phyloP scores from a whole-genome alignment of 2,888 invertebrate species.

The Lasius fuliginosus region DNA sequence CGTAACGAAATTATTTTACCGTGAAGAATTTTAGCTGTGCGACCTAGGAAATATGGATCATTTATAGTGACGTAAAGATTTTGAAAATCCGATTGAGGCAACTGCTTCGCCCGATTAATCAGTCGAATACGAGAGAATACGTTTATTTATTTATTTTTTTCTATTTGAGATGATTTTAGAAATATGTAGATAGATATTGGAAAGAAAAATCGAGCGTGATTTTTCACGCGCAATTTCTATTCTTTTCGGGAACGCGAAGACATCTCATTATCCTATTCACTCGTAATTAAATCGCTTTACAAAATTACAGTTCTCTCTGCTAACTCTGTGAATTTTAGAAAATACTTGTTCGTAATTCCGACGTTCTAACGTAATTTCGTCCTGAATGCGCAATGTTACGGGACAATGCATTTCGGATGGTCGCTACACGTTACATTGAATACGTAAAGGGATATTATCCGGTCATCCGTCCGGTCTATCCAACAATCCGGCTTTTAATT shows the following conservation, averaged over 20 bases:
- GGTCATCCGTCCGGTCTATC: conserved; percentile 42
- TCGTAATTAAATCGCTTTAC: conserved; percentile 11
- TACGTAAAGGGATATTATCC: conserved; percentile 52
- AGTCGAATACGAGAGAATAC: background rate
- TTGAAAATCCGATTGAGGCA: background rate
- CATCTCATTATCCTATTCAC: background rate
- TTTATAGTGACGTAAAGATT: background rate
- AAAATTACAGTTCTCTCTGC: background rate
- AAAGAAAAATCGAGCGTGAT: background rate
- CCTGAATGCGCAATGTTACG: conserved; percentile 40
- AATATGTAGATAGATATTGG: too few species aligned
- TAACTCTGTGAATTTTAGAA: conserved; percentile 13
- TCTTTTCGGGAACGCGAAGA: background rate
- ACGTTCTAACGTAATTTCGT: conserved; percentile 39
- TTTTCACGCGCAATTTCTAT: background rate
- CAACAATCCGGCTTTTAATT: conserved; percentile 49
- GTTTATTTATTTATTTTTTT: background rate
- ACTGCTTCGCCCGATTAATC: background rate
- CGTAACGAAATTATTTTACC: conserved; percentile 52
- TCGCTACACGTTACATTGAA: conserved; percentile 49
- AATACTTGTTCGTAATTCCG: conserved; percentile 7
- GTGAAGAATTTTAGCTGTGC: conserved; percentile 43
- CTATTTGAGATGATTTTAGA: background rate
- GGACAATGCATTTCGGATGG: conserved; percentile 47
- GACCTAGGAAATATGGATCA: conserved; percentile 22